Evolutionary conservation across 1,140 invertebrate species (phyloP), one percentile per base, ranked within the genome.

Genomic region (Sarcophaga peregrina): DNA sequence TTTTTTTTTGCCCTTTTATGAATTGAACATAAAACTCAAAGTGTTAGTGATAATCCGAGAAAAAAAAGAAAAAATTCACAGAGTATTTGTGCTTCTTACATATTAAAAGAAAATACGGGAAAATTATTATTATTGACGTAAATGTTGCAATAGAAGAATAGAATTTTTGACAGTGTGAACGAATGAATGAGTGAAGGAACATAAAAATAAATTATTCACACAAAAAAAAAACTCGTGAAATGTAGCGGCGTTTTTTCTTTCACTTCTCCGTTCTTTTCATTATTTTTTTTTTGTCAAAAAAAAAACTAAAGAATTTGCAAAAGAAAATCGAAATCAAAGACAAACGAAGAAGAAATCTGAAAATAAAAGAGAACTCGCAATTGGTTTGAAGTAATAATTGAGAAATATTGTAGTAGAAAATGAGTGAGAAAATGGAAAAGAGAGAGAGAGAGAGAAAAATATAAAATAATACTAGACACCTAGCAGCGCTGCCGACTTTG

Each of bases 211-310:
- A 58, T 58, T 58, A 4, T 58, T 11, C 13, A n/a, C 1, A 37
- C 1, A 37, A 37, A 37, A 68, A 68, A 25, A 10, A 68, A 68
- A 68, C 62, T 68, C 6, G 62, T 68, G 62, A 68, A 25, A 68
- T 68, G 62, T 68, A 68, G 62, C 62, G 62, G 62, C 62, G 62
- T 68, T 68, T 68, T 68, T 68, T 68, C 20, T 25, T 68, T 37
- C 4, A 37, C 25, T 37, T 37, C 25, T 37, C 25, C 4, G 25
- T 37, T 37, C 25, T 37, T 37, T 37, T 37, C 25, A 37, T 37
- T 37, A 37, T 37, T 20, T 68, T 68, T 68, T n/a, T 68, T 68
- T 20, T 68, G 17, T 17, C 13, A 68, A 62, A 62, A 37, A 37
- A 37, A 37, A 37, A 68, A 68, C 7, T 20, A 68, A 20, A 68